Evolutionary conservation across 2,888 invertebrate genomes (phyloP), one percentile per base, ranked within the genome.

Genomic region (Zygothrica quintamaculata): DNA sequence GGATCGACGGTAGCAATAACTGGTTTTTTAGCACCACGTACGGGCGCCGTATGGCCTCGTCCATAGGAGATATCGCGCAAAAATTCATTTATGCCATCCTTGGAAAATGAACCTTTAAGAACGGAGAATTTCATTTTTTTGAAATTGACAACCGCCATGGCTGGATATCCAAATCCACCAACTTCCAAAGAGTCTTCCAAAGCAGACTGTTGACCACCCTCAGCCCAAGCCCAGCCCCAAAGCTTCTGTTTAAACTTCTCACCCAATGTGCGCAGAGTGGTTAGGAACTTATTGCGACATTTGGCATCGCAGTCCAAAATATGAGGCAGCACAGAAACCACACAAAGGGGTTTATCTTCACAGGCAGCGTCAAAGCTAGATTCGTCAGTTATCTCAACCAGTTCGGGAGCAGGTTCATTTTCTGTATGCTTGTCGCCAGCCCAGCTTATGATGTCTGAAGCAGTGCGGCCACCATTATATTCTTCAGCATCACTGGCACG

Each of bases 161-260:
- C 99, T 1, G 99, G 99, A 91, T 99, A 99, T 7, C 99, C 99
- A 91, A 99, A 99, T 4, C 94, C 99, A 67, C 99, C 99, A 74
- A 99, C 95, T 89, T 98, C 99, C 29, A 99, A 91, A 0, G 97
- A 94, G 67, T 95, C 94, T 90, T 99, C 99, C 12, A 99, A 90
- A 0, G 94, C 93, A 0, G 92, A 90, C 90, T 99, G 99, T 1
- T 95, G 93, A 7, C 95, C 96, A 36, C 97, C 99, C 90, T 99
- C 99, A 1, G 96, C 92, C 99, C 99, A 99, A 8, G 97, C 92
- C 98, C 99, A 99, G 93, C 98, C 98, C 98, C 99, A 99, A 92
- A 94, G 93, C 91, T 98, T 97, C 91, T 95, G 95, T 92, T 98
- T 99, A 92, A 95, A 99, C 89, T 97, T 97, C 57, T 98, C 97